Evolutionary conservation across 2,797 vertebrate genomes (phyloP).

Genomic region (Danio aesculapii): DNA sequence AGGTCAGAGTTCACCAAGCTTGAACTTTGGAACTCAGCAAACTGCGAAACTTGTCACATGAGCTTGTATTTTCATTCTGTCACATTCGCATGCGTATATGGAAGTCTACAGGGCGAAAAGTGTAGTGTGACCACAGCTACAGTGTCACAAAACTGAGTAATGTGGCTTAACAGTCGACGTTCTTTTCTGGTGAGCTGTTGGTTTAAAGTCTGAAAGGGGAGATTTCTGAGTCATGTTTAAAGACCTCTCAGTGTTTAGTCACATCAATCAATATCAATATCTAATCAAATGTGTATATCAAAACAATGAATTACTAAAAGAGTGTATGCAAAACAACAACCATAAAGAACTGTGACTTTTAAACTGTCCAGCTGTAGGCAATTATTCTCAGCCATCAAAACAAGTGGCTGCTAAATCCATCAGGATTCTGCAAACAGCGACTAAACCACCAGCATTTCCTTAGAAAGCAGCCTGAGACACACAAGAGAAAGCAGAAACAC

Average conservation of each 20-base stretch:
- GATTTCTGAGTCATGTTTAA: background rate
- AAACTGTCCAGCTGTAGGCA: constrained; percentile 1
- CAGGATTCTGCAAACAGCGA: constrained; percentile 3
- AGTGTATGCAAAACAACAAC: background rate
- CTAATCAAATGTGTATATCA: background rate
- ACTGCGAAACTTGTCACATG: too few relatives aligned
- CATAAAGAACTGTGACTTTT: constrained; percentile 4
- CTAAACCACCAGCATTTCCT: constrained; percentile 32
- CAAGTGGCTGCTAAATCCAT: constrained; percentile 16
- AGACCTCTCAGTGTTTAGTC: background rate
- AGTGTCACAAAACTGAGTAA: background rate
- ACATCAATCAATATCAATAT: background rate
- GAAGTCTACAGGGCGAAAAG: too few relatives aligned
- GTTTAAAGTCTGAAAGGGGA: background rate
- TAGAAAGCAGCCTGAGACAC: constrained; percentile 1
- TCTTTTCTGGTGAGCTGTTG: background rate
- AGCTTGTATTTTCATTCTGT: too few relatives aligned
- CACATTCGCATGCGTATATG: too few relatives aligned
- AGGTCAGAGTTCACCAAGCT: too few relatives aligned
- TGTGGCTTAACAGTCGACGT: background rate
- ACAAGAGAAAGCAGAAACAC: background rate
- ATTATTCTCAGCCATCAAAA: constrained; percentile 31
- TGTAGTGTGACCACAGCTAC: background rate
- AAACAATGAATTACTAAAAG: background rate
- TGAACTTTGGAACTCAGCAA: too few relatives aligned